Conservation (phyloP, 2,888 invertebrate genomes). For the Melanchra persicariae region DNA sequence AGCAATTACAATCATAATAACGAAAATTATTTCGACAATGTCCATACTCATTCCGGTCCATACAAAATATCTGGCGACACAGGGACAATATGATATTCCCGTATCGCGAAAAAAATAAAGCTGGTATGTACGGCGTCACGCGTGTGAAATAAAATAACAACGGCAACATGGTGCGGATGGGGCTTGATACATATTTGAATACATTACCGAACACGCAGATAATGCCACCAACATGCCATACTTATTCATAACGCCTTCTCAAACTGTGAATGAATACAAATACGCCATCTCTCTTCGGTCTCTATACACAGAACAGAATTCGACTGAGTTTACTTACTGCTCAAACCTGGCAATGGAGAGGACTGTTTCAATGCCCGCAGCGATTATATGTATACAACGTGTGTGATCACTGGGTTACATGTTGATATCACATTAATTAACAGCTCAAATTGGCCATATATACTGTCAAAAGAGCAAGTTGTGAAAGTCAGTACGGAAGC, state of each 20-base stretch:
- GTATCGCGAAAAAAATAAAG: slow-evolving; percentile 86
- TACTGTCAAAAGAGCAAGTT: neutral
- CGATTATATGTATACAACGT: neutral
- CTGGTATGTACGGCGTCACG: slow-evolving; percentile 83
- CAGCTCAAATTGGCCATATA: neutral
- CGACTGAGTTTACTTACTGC: slow-evolving; percentile 30
- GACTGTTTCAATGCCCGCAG: neutral
- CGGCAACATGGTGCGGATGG: slow-evolving; percentile 87
- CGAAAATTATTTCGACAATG: slow-evolving; percentile 23
- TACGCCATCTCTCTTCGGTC: slow-evolving; percentile 64
- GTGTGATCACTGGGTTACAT: neutral
- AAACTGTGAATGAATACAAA: slow-evolving; percentile 84
- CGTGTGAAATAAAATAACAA: slow-evolving; percentile 89
- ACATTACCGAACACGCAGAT: slow-evolving; percentile 89
- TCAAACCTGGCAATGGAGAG: slow-evolving; percentile 42
- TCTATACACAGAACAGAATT: slow-evolving; percentile 36
- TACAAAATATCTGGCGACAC: slow-evolving; percentile 69
- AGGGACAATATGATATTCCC: slow-evolving; percentile 78
- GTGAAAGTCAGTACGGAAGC: neutral
- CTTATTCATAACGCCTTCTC: slow-evolving; percentile 88
- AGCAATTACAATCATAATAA: neutral
- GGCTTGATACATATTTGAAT: slow-evolving; percentile 91
- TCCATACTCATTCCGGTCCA: slow-evolving; percentile 49
- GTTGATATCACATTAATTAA: neutral
- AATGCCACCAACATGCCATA: slow-evolving; percentile 86